Percentiles rank a stretch among this genome's conserved stretches.
Evolutionary conservation across 2,113 vertebrate species (phyloP).

Genomic region (Phyllostomus hastatus): DNA sequence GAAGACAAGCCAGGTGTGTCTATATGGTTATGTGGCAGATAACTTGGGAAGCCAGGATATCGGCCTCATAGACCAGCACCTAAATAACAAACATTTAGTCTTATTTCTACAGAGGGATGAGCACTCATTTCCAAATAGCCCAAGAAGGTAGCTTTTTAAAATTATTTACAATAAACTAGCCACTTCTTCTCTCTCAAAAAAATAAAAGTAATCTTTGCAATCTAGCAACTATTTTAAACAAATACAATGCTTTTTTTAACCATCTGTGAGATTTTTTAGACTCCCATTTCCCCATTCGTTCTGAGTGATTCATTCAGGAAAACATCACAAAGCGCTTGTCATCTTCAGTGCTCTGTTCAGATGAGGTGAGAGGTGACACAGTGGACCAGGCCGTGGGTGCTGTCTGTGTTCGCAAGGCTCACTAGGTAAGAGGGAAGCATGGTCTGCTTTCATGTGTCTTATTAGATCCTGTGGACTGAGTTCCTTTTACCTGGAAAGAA

Average conservation of each 20-base stretch:
- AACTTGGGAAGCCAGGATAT: background rate
- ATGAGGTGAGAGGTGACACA: background rate
- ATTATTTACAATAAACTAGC: background rate
- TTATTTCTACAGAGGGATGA: background rate
- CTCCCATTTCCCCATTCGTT: background rate
- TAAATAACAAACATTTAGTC: background rate
- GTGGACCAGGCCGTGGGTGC: too few species aligned
- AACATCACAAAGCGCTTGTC: too few species aligned
- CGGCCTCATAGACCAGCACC: background rate
- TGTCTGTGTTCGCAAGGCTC: background rate
- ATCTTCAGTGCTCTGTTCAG: background rate
- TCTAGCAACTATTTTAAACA: background rate
- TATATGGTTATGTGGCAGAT: too few species aligned
- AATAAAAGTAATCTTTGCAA: background rate
- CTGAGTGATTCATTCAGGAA: background rate
- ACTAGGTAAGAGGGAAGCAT: background rate
- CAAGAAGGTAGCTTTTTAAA: background rate
- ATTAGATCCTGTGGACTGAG: background rate
- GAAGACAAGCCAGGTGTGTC: background rate
- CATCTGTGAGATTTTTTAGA: accelerated
- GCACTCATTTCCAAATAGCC: background rate
- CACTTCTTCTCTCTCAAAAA: background rate
- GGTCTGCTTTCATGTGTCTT: background rate
- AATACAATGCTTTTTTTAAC: background rate
- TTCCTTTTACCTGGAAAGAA: background rate